A percentile compares a stretch with the other conserved stretches of the same genome.
Conservation (phyloP, 2,888 invertebrate genomes). For the Drosophila suboccidentalis region DNA sequence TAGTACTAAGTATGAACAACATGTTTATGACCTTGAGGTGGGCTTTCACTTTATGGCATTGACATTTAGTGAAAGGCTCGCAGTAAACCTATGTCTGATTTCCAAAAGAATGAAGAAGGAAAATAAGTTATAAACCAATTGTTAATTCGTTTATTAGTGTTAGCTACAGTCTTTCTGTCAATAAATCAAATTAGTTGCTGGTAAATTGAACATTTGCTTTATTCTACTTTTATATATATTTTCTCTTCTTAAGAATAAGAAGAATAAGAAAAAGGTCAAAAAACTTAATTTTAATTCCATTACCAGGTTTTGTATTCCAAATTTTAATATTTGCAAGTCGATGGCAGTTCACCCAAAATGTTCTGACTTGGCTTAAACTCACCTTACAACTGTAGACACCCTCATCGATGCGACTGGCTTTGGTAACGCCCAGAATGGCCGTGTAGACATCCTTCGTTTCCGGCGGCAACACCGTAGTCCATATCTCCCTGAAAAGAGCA, state of each 20-base stretch:
- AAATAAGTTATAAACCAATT: conserved; percentile 69
- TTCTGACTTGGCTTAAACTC: conserved; percentile 5
- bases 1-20: conserved; percentile 37
- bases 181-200: conserved; percentile 43
- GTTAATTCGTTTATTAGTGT: conserved; percentile 50
- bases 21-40: conserved; percentile 53
- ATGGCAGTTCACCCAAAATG: too few species aligned
- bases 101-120: not conserved
- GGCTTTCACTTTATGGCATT: conserved; percentile 17
- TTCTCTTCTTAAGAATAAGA: too few species aligned
- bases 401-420: conserved; percentile 89
- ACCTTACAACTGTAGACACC: conserved; percentile 93
- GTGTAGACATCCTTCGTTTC: conserved; percentile 86
- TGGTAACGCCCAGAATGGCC: conserved; percentile 90
- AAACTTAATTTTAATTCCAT: too few species aligned
- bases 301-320: not conserved
- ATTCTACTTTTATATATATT: too few species aligned
- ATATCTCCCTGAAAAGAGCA: conserved; percentile 87
- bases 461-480: conserved; percentile 87
- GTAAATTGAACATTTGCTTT: not conserved
- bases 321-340: not conserved
- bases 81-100: not conserved
- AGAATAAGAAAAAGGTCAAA: not conserved
- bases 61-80: conserved; percentile 13
- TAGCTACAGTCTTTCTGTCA: conserved; percentile 2